Evolutionary conservation across 2,113 vertebrate species (phyloP).

Genomic region (Ciconia maguari): DNA sequence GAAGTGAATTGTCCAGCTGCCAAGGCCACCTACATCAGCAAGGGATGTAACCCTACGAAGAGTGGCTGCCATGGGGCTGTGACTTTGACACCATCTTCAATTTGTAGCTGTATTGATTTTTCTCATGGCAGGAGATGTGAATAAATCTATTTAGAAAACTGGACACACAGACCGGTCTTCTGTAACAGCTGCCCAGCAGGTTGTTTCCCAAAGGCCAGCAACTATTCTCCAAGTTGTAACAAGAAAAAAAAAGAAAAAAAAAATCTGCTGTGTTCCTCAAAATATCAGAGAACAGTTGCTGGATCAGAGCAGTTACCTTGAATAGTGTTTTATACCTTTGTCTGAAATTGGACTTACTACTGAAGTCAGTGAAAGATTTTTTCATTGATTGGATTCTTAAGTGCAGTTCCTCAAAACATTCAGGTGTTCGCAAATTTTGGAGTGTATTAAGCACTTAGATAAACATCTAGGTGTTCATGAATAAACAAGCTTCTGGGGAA

Average conservation of each 20-base stretch:
- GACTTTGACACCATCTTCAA: not conserved
- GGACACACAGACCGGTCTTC: not conserved
- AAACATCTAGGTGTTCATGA: not conserved
- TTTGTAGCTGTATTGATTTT: slow-evolving; percentile 3
- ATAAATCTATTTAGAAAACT: not conserved
- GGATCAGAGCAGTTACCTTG: not conserved
- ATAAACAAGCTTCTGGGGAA: not conserved
- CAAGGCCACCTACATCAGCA: not conserved
- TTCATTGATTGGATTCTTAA: not conserved
- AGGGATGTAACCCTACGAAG: not conserved
- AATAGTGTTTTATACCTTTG: not conserved
- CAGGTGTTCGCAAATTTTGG: not conserved
- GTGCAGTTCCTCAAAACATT: not conserved
- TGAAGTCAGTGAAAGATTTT: not conserved
- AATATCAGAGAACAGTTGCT: not conserved
- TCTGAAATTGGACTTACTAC: not conserved
- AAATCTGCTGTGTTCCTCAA: fast-evolving
- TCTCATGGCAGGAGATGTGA: not conserved
- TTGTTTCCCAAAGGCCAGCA: not conserved
- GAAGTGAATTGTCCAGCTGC: not conserved
- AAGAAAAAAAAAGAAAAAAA: not conserved
- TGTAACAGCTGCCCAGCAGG: not conserved
- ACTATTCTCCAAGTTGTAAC: not conserved
- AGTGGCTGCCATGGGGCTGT: not conserved
- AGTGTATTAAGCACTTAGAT: not conserved